A percentile compares a stretch with the other conserved stretches of the same genome.
Evolutionary conservation across 2,797 vertebrate species (phyloP).

Genomic region (Spinibarbus caldwelli): DNA sequence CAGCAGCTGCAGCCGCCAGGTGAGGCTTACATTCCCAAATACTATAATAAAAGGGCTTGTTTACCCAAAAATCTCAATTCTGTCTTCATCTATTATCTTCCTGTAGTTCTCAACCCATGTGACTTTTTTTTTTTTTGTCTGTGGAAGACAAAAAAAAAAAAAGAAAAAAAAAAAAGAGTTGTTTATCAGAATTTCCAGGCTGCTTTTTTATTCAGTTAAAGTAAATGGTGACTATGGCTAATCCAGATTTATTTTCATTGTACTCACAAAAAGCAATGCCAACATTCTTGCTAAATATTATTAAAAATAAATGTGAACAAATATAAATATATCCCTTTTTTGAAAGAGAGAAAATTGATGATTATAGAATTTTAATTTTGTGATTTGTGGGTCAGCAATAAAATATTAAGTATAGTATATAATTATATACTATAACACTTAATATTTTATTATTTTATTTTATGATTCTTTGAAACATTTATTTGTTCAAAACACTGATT

Average conservation of each 20-base stretch:
- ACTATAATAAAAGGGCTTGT: background rate
- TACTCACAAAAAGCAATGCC: background rate
- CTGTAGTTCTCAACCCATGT: background rate
- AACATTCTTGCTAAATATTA: background rate
- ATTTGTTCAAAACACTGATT: background rate
- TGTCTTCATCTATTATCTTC: background rate
- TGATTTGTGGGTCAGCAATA: background rate
- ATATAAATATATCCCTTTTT: background rate
- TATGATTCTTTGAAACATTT: background rate
- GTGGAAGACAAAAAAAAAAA: background rate
- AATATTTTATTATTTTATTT: background rate
- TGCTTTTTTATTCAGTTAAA: background rate
- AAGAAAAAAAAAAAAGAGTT: background rate
- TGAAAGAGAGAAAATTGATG: background rate
- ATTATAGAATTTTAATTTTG: background rate
- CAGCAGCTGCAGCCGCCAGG: constrained; percentile 64
- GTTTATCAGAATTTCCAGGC: background rate
- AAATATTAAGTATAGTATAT: background rate
- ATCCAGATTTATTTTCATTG: background rate
- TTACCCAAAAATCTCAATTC: background rate
- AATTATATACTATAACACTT: background rate
- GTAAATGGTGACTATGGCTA: background rate
- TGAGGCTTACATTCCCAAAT: constrained; percentile 14
- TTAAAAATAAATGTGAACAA: background rate
- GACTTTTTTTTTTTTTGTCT: background rate